phyloP scores from a whole-genome alignment of 2,888 invertebrate species.

The Tipula vernalis region DNA sequence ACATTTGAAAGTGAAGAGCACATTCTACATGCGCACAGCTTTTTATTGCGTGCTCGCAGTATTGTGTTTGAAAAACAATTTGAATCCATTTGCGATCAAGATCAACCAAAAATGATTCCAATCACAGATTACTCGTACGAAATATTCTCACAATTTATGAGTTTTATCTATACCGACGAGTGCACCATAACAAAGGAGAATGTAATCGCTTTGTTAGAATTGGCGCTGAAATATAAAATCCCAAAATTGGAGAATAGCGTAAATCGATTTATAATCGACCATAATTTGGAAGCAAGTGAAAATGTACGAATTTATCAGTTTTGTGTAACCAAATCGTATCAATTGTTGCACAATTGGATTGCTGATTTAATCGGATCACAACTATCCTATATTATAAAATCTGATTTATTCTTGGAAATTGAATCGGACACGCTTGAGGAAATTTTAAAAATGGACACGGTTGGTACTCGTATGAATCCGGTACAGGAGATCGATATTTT shows the following conservation, averaged over 20 bases:
- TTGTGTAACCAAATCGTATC: background rate
- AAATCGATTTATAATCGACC: background rate
- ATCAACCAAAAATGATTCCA: background rate
- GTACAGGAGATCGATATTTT: background rate
- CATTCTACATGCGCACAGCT: background rate
- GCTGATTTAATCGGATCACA: background rate
- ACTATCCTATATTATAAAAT: background rate
- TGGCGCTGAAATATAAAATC: background rate
- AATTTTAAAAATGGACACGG: background rate
- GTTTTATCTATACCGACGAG: background rate
- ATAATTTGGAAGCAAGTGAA: background rate
- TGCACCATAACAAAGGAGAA: background rate
- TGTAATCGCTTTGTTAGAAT: background rate
- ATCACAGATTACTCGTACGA: background rate
- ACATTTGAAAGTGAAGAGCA: background rate
- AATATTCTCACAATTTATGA: background rate
- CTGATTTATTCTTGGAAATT: background rate
- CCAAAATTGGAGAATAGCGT: background rate
- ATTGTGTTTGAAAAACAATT: background rate
- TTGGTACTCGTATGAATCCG: background rate
- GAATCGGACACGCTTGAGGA: background rate
- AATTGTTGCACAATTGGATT: background rate
- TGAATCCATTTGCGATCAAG: background rate
- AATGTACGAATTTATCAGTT: background rate
- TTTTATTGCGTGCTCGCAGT: background rate